Percentiles rank a stretch among this genome's conserved stretches.
Conservation (phyloP, 2,797 vertebrate genomes). For the Sardinella longiceps region DNA sequence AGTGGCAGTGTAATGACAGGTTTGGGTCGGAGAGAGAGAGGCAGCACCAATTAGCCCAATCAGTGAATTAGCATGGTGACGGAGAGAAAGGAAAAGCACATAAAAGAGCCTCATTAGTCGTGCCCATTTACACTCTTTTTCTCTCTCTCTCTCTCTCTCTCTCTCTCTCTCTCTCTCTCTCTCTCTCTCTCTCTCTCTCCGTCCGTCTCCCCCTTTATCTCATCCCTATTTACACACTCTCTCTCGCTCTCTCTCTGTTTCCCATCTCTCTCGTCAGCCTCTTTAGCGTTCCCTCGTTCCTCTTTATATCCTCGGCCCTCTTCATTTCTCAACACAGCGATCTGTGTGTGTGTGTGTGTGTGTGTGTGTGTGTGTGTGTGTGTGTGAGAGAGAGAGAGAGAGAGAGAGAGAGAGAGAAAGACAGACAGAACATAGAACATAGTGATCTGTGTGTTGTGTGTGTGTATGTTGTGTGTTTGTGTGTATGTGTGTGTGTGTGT, state of each 20-base stretch:
- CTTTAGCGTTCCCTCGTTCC: neutral
- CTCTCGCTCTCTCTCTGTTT: neutral
- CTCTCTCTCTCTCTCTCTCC: neutral
- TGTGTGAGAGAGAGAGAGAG: no score
- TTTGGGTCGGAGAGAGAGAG: neutral
- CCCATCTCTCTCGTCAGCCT: neutral
- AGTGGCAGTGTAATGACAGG: conserved; percentile 4
- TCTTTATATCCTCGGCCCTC: no score
- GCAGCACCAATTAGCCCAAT: conserved; percentile 19
- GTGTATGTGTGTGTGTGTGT: neutral
- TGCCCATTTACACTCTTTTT: neutral
- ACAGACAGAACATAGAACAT: no score
- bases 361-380: conserved; percentile 7
- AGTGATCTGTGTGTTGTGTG: no score
- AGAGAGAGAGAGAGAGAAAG: no score
- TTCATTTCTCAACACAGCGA: neutral
- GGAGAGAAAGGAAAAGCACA: neutral
- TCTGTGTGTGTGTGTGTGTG: neutral
- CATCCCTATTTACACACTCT: no score
- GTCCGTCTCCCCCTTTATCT: no score
- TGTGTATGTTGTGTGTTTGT: neutral
- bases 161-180: neutral
- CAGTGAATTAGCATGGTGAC: conserved; percentile 8
- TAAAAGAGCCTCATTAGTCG: neutral
- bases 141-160: neutral